Evolutionary conservation across 2,797 vertebrate genomes (phyloP), one percentile per base, ranked within the genome.

Genomic region (Gymnothorax javanicus): DNA sequence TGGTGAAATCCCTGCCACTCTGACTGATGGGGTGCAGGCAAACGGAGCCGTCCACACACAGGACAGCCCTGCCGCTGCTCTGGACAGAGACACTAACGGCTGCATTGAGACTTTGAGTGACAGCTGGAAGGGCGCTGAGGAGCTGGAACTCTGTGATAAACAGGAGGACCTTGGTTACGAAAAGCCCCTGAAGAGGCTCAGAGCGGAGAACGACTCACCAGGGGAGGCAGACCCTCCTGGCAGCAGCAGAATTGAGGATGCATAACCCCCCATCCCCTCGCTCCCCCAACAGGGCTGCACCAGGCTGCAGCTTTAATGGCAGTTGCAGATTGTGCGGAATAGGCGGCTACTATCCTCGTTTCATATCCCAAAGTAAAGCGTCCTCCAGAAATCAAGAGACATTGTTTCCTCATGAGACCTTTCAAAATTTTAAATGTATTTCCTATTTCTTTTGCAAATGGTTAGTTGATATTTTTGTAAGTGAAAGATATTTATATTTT

Each of bases 21-120:
- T 91, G 84, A 96, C 95, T 58, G 97, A 97, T 89, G 91, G 91
- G 0, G 17, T 94, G 87, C 97, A 97, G 71, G 85, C 94, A 82
- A 99, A 98, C 0, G 97, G 98, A 77, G 96, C 97, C 2, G 93
- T 94, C 4, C 94, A 90, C 60, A 87, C 62, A 89, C 95, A 94
- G 89, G 96, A 94, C 88, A 87, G 59, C 0, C 88, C 94, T 20
- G 94, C 93, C 82, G 0, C 71, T 0, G 97, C 97, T 69, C 25
- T 33, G 33, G 71, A n/a, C 50, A 81, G 50, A 56, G 77, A 81
- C 77, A 81, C 77, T 81, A 81, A 81, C 50, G 77, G 77, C 77
- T 81, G 77, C 23, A 5, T 23, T 52, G 23, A 64, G 20, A 12
- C 17, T 3, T 1, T 20, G 54, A 43, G 64, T 9, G 27, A 64